Evolutionary conservation across 2,113 vertebrate genomes (phyloP), one percentile per base, ranked within the genome.

Genomic region (Bubo blakistoni): DNA sequence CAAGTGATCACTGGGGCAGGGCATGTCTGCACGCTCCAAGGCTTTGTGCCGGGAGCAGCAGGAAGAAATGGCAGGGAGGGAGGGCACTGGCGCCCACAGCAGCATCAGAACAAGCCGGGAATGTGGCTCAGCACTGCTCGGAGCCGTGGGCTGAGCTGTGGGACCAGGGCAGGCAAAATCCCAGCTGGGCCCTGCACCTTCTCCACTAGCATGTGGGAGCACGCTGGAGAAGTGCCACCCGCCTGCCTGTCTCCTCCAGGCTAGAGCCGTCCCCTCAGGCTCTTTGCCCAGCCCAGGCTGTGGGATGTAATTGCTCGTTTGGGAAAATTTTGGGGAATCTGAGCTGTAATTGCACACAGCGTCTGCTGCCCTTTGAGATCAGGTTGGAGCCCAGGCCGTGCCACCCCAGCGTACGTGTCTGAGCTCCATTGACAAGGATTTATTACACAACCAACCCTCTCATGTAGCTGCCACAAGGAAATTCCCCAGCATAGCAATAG

Each of bases 1-100:
- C 74, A 54, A 87, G 63, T 18, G 89, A 66, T 78, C 32, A 1
- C 13, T 18, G 58, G 69, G 42, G 26, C 70, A 90, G 94, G 67
- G 27, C 79, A 58, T 1, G 19, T 38, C 81, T 70, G 73, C 61
- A 24, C n/a, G 55, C 55, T 81, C 59, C 9, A 2, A 65, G 73
- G 73, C 26, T 88, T 55, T 17, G 59, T 46, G 42, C n/a, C 86
- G 69, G 72, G 36, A 87, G 55, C 32, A 70, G 54, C 72, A 70
- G 71, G 76, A 83, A 63, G 62, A 51, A 69, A 47, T 8, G 63
- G 47, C 54, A 63, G 44, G 61, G 61, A 51, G 71, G 29, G 38
- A 86, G 44, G 54, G 61, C 61, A 55, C 59, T 6, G 2, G 32
- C 1, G 4, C 29, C 57, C 11, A 3, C 0, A 0, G 36, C 21